Evolutionary conservation across 1,140 invertebrate genomes (phyloP).

Genomic region (Eubasilissa regina): DNA sequence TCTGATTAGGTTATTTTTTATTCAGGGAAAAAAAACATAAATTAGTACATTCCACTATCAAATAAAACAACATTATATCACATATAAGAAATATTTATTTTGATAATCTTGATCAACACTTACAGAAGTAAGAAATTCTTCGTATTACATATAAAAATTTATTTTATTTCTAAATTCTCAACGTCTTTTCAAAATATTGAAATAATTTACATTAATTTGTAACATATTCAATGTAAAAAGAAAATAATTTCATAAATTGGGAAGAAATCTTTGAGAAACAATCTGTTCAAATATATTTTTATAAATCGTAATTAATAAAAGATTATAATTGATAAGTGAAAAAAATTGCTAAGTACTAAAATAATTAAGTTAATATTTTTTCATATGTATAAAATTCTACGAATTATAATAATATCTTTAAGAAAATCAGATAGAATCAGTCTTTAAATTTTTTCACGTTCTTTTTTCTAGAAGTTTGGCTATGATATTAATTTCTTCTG

Average conservation of each 20-base stretch:
- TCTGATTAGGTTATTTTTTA: background rate
- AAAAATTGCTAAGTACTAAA: background rate
- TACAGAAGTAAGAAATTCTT: constrained; percentile 52
- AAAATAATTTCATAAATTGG: background rate
- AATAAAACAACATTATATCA: constrained; percentile 6
- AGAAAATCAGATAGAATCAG: constrained; percentile 28
- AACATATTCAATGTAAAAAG: background rate
- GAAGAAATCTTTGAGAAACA: background rate
- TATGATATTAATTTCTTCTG: background rate
- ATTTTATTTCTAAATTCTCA: background rate
- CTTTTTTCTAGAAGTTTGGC: constrained; percentile 8
- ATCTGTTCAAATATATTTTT: background rate
- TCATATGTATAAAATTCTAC: constrained; percentile 20
- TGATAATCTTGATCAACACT: constrained; percentile 50
- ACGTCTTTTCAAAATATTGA: background rate
- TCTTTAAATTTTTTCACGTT: constrained; percentile 13
- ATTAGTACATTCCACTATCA: too few relatives aligned
- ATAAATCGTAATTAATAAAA: background rate
- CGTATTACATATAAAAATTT: constrained; percentile 23
- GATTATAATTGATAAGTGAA: background rate
- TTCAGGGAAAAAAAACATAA: too few relatives aligned
- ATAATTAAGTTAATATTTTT: background rate
- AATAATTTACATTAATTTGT: too few relatives aligned
- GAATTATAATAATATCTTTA: background rate
- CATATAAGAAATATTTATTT: constrained; percentile 56